Base-by-base conservation (phyloP, 2,888 invertebrate species). In the Mythimna lalbum region DNA sequence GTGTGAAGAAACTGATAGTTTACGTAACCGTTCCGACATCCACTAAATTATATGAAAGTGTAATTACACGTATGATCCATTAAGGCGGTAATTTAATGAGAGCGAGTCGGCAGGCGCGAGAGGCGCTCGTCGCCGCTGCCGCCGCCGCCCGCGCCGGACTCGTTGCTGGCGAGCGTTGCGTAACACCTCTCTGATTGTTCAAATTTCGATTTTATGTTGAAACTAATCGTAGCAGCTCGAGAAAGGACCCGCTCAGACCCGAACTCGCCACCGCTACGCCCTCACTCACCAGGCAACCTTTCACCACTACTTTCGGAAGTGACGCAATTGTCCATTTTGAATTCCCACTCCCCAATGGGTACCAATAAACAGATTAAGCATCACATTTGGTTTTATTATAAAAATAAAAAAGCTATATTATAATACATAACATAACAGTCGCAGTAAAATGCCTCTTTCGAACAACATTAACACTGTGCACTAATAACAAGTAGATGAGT, bases 371-470 rank as follows among this genome's bases (percentile, higher is more conserved):
- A 86, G 81, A 88, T 87, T 87, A 88, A 88, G 93, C 93, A 91
- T 94, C 91, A 93, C 91, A 92, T 90, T 92, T 90, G 88, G 88
- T 93, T 93, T 94, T 94, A 93, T 94, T 95, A 93, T 87, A 93
- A 94, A 93, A 94, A 89, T 92, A 92, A 92, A 94, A 94, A 95
- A 94, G 93, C 93, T 93, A 93, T 90, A 87, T 91, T 92, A 93
- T 90, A 91, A 94, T 93, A 94, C 92, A 94, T 94, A 93, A 95
- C 93, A 90, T 94, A 95, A 95, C 95, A 95, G 93, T 94, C 93
- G 93, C 92, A 93, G 89, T 91, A 92, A 91, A 92, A 92, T 91
- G 92, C 90, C 91, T 91, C 91, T 90, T 92, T 91, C 89, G 89
- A 89, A 93, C 89, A 93, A 93, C 93, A 90, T 91, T 93, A 95